Conservation (phyloP, 2,797 vertebrate species). For the Sylvia borin region DNA sequence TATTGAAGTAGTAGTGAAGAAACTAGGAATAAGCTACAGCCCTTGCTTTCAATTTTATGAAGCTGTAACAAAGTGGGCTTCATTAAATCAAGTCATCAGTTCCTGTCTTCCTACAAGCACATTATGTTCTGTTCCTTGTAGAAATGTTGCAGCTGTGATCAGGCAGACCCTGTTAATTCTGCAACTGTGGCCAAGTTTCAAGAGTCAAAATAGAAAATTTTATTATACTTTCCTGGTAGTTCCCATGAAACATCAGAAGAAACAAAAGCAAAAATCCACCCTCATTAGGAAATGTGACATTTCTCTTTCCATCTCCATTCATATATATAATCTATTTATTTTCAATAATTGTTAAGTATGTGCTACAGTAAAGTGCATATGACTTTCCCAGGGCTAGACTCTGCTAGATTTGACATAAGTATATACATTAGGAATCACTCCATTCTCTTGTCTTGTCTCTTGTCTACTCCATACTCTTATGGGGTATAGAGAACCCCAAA, state of each 20-base stretch:
- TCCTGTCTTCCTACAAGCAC: background rate
- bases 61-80: background rate
- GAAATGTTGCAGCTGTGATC: slow-evolving; percentile 38
- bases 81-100: background rate
- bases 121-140: slow-evolving; percentile 15
- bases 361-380: background rate
- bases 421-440: background rate
- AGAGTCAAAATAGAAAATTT: slow-evolving; percentile 34
- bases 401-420: background rate
- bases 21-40: background rate
- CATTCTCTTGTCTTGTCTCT: background rate
- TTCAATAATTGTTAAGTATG: background rate
- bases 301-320: background rate
- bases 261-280: background rate
- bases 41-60: background rate
- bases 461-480: too few relatives aligned
- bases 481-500: background rate
- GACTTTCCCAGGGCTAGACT: background rate
- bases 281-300: background rate
- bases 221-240: background rate
- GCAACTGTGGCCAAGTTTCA: slow-evolving; percentile 24
- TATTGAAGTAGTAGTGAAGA: background rate
- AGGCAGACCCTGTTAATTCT: slow-evolving; percentile 23
- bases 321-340: background rate
- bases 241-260: slow-evolving; percentile 17